Evolutionary conservation across 2,113 vertebrate genomes (phyloP).

Genomic region (Condylura cristata): DNA sequence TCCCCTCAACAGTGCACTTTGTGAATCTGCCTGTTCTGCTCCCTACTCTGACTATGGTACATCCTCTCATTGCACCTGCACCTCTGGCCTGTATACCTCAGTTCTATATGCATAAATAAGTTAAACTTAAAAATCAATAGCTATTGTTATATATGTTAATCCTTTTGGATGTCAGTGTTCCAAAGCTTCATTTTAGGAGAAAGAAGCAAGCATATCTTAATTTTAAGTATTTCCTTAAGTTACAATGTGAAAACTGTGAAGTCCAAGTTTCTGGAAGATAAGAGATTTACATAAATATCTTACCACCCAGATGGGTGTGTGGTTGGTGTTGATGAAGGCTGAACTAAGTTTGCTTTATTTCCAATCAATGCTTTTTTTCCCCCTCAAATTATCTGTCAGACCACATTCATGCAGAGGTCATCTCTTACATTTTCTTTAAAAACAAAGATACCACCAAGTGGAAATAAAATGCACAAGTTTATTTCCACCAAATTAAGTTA

Average conservation of each 20-base stretch:
- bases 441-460: not conserved
- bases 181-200: not conserved
- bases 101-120: no score
- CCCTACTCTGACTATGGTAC: no score
- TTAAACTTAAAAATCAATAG: not conserved
- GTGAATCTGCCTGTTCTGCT: no score
- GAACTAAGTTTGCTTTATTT: constrained; percentile 1
- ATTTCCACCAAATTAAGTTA: constrained; percentile 26
- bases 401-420: not conserved
- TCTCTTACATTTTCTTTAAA: not conserved
- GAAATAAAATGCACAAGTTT: not conserved
- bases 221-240: not conserved
- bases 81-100: no score
- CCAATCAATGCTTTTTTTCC: not conserved
- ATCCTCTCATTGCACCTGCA: no score
- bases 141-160: not conserved
- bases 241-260: constrained; percentile 9
- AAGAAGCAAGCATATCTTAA: not conserved
- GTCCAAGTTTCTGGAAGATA: not conserved
- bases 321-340: not conserved
- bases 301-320: not conserved
- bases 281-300: not conserved
- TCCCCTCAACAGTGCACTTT: no score
- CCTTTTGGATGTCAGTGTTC: not conserved
- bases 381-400: not conserved